Conservation (phyloP, 2,797 vertebrate species). For the Enteromius trimaculatus region DNA sequence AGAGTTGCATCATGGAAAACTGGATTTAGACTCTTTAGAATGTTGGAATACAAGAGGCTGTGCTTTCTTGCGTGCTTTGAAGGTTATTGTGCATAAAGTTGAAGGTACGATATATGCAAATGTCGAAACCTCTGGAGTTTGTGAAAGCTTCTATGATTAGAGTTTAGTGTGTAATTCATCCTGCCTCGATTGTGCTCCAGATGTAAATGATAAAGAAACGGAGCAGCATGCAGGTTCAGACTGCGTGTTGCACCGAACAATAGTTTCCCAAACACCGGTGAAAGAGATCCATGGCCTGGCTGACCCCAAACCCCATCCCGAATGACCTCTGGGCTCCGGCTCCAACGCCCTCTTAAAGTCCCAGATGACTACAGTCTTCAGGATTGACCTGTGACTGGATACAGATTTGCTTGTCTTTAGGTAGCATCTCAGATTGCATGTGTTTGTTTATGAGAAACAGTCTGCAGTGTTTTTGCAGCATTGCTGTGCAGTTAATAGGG, state of each 20-base stretch:
- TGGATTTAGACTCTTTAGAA: slow-evolving; percentile 19
- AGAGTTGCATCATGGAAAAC: slow-evolving; percentile 42
- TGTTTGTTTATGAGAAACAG: slow-evolving; percentile 40
- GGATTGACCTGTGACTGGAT: slow-evolving; percentile 2
- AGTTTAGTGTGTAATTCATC: not conserved
- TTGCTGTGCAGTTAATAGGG: not conserved
- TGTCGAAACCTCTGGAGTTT: not conserved
- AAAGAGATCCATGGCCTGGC: not conserved
- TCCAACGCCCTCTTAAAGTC: slow-evolving; percentile 20
- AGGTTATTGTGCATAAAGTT: not conserved
- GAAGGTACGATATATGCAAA: not conserved
- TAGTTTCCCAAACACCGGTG: not conserved
- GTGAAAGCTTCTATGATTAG: not conserved
- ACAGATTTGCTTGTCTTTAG: slow-evolving; percentile 13
- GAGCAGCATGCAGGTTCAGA: not conserved
- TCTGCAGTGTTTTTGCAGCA: slow-evolving; percentile 44
- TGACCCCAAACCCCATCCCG: not conserved
- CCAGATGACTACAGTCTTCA: slow-evolving; percentile 25
- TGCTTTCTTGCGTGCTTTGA: not conserved
- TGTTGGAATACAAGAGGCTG: slow-evolving; percentile 19
- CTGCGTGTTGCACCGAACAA: not conserved
- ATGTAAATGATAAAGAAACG: not conserved
- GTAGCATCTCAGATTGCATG: slow-evolving; percentile 5
- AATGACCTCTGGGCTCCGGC: slow-evolving; percentile 26
- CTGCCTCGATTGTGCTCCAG: not conserved